A percentile compares a stretch with the other conserved stretches of the same genome.
phyloP scores from a whole-genome alignment of 1,140 invertebrate species.

The Triops longicaudatus region DNA sequence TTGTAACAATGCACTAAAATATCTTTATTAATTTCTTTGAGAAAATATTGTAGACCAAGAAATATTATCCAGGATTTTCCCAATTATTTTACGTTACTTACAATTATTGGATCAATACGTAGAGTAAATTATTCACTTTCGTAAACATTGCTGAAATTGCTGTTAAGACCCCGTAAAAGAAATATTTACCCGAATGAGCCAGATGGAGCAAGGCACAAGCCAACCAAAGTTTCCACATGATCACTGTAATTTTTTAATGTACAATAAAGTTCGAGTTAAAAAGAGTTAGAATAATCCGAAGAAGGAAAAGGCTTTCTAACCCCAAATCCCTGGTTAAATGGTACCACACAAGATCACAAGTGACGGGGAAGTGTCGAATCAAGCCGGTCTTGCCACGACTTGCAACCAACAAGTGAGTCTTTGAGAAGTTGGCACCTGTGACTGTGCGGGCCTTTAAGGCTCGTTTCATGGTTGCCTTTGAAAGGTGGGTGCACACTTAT shows the following conservation, averaged over 20 bases:
- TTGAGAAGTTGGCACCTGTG: slow-evolving; percentile 7
- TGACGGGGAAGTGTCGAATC: not conserved
- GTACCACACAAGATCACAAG: not conserved
- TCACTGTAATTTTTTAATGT: not conserved
- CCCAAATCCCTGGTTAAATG: not conserved
- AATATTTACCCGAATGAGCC: not conserved
- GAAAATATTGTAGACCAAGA: too few species aligned
- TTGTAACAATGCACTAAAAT: not conserved
- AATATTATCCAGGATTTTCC: too few species aligned
- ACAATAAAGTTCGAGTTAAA: not conserved
- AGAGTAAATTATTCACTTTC: too few species aligned
- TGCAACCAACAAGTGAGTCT: not conserved
- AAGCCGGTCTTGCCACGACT: not conserved
- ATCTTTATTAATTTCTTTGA: not conserved
- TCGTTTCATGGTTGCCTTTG: slow-evolving; percentile 11
- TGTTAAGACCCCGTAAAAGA: not conserved
- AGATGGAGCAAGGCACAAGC: not conserved
- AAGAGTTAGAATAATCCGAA: not conserved
- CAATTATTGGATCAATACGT: too few species aligned
- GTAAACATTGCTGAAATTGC: not conserved
- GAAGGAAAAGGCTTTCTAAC: not conserved
- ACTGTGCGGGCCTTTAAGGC: slow-evolving; percentile 9
- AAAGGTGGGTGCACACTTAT: not conserved
- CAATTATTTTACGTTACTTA: too few species aligned
- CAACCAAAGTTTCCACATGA: slow-evolving; percentile 3